Evolutionary conservation across 2,888 invertebrate genomes (phyloP).

Genomic region (Drosophila emarginata): DNA sequence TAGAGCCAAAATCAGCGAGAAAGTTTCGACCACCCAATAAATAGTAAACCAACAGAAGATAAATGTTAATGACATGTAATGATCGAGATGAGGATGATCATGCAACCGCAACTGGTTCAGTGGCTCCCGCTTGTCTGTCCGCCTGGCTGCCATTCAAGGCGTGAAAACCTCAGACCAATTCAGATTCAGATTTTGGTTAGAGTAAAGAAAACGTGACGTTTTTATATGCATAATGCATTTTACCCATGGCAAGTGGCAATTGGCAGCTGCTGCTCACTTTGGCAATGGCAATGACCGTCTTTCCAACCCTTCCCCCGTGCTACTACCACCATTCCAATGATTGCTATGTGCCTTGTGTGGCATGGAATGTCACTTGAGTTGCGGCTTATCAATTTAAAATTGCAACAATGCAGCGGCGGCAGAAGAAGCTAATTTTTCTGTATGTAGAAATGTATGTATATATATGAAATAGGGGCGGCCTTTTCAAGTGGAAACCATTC

Average conservation of each 20-base stretch:
- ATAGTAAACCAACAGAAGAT: not conserved
- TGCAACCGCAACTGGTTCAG: conserved; percentile 7
- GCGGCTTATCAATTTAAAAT: conserved; percentile 17
- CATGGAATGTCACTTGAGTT: conserved; percentile 58
- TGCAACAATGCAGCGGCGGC: conserved; percentile 4
- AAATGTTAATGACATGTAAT: not conserved
- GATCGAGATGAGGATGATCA: conserved; percentile 1
- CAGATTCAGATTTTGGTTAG: conserved; percentile 7
- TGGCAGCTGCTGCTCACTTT: conserved; percentile 24
- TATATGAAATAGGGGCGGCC: not conserved
- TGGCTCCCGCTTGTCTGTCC: conserved; percentile 1
- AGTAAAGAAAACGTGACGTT: conserved; percentile 12
- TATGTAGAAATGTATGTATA: too few species aligned
- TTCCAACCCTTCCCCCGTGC: not conserved
- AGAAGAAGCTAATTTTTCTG: conserved; percentile 4
- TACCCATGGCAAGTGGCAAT: conserved; percentile 5
- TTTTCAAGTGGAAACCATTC: conserved; percentile 72
- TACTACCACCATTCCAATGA: not conserved
- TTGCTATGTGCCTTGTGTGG: not conserved
- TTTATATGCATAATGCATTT: conserved; percentile 4
- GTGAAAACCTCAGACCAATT: conserved; percentile 7
- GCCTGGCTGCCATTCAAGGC: not conserved
- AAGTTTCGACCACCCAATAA: conserved; percentile 1
- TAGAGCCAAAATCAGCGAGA: conserved; percentile 1
- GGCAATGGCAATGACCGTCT: conserved; percentile 47